phyloP scores from a whole-genome alignment of 2,113 vertebrate species.

The Mustelus asterias region DNA sequence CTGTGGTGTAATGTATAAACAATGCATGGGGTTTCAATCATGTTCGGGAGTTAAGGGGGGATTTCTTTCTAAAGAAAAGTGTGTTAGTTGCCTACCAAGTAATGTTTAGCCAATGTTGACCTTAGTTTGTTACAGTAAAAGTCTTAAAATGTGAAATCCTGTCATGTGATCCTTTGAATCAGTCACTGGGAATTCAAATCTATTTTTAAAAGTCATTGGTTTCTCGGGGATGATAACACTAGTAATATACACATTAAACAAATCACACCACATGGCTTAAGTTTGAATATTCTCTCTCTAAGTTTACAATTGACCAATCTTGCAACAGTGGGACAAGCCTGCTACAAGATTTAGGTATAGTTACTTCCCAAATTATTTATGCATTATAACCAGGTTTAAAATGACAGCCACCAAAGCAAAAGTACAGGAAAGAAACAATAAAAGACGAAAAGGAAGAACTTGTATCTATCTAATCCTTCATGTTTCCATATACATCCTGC shows the following conservation, averaged over 20 bases:
- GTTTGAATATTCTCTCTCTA: not conserved
- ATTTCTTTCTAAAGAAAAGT: no score
- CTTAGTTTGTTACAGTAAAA: no score
- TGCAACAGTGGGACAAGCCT: not conserved
- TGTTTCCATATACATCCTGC: not conserved
- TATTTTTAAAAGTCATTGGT: no score
- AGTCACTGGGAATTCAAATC: no score
- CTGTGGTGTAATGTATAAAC: no score
- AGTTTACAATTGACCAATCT: not conserved
- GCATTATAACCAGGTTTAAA: not conserved
- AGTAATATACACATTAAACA: not conserved
- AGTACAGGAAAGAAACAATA: not conserved
- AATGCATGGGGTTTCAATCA: no score
- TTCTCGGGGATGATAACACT: not conserved
- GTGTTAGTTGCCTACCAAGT: no score
- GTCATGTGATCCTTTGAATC: no score
- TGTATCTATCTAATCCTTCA: not conserved
- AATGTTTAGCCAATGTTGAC: no score
- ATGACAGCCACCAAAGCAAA: not conserved
- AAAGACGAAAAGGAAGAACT: not conserved
- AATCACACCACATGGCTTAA: not conserved
- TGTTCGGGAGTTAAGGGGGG: no score
- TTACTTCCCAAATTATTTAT: not conserved
- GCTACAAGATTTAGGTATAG: not conserved
- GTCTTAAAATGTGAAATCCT: no score